These are phyloP conservation scores for Ceyx margarethae DNA, from an alignment of 2,113 vertebrate genomes.

Conservation along the genomic window DNA sequence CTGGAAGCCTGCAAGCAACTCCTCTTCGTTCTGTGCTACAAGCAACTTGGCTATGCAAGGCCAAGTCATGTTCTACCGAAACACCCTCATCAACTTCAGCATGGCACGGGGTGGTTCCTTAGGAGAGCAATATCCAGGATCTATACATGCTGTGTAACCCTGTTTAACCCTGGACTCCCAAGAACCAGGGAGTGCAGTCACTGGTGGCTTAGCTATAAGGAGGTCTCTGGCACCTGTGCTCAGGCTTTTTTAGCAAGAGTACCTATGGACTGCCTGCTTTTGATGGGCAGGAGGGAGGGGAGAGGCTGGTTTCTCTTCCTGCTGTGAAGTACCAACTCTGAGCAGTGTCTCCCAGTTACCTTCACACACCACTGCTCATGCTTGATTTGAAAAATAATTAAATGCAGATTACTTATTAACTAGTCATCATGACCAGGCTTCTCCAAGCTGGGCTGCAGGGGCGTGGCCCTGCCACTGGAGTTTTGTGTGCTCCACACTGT, in stretches of 20 bases:
- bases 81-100: neutral
- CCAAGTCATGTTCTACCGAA: neutral
- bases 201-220: neutral
- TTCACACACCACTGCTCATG: neutral
- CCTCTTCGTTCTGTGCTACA: neutral
- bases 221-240: neutral
- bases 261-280: neutral
- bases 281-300: accelerated
- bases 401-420: conserved; percentile 39
- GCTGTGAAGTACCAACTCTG: neutral
- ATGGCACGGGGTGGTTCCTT: accelerated
- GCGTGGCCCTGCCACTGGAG: neutral
- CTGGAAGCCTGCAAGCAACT: neutral
- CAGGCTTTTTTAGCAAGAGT: neutral
- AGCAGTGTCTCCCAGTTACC: neutral
- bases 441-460: neutral
- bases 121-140: neutral
- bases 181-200: neutral
- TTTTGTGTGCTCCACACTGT: neutral
- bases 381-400: neutral
- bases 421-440: neutral
- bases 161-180: neutral
- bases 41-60: neutral
- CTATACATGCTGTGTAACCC: accelerated
- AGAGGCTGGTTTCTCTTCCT: neutral